phyloP scores from a whole-genome alignment of 1,140 invertebrate species.

The Calycopis cecrops region DNA sequence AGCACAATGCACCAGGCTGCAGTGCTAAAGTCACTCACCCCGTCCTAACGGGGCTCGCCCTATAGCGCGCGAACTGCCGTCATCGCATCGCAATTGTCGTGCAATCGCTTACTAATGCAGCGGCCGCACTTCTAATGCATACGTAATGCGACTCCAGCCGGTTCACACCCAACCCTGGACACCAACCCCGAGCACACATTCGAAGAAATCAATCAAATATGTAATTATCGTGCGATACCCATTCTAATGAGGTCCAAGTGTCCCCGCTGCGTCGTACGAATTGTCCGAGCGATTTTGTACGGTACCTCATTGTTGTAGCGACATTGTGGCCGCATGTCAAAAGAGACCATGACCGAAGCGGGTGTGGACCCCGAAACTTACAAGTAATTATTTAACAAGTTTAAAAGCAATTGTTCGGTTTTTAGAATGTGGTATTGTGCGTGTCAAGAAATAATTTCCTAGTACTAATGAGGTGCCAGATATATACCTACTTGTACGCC shows the following conservation, averaged over 20 bases:
- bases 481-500: no score
- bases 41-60: constrained; percentile 68
- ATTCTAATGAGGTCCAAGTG: constrained; percentile 41
- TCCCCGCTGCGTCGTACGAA: constrained; percentile 32
- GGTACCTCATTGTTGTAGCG: constrained; percentile 29
- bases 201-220: constrained; percentile 2
- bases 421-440: background rate
- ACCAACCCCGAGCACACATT: background rate
- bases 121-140: constrained; percentile 50
- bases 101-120: constrained; percentile 62
- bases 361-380: constrained; percentile 14
- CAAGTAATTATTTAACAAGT: constrained; percentile 14
- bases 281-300: constrained; percentile 30
- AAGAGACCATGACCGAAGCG: constrained; percentile 14
- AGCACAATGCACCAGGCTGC: constrained; percentile 72
- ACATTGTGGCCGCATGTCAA: constrained; percentile 21
- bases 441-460: background rate
- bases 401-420: constrained; percentile 1
- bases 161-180: constrained; percentile 20
- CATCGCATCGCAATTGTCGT: constrained; percentile 62
- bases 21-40: constrained; percentile 68
- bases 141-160: constrained; percentile 33
- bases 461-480: background rate
- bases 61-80: constrained; percentile 54
- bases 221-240: constrained; percentile 17